These are phyloP conservation scores for Oligia latruncula DNA, from an alignment of 2,888 invertebrate genomes.

Conservation along the genomic window DNA sequence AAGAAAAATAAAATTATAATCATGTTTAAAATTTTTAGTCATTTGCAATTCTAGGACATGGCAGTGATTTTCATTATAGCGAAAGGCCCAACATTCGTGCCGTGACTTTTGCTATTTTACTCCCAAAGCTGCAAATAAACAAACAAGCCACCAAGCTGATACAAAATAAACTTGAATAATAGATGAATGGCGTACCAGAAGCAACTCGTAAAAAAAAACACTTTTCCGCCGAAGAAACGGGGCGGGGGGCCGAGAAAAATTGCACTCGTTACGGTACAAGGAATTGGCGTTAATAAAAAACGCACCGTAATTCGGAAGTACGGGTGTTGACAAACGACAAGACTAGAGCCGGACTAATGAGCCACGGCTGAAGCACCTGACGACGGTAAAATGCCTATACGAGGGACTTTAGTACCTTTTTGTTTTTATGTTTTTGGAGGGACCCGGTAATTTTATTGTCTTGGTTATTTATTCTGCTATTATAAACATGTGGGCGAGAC, in stretches of 20 bases:
- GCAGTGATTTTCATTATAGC: neutral
- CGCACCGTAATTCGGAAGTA: slow-evolving; percentile 77
- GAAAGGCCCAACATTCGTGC: neutral
- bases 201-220: slow-evolving; percentile 70
- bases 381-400: slow-evolving; percentile 77
- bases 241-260: slow-evolving; percentile 77
- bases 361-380: slow-evolving; percentile 82
- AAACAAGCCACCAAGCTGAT: slow-evolving; percentile 47
- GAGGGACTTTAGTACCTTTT: slow-evolving; percentile 69
- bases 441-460: slow-evolving; percentile 28
- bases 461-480: slow-evolving; percentile 34
- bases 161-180: slow-evolving; percentile 67
- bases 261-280: slow-evolving; percentile 82
- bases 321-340: slow-evolving; percentile 86
- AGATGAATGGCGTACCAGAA: slow-evolving; percentile 68
- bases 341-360: slow-evolving; percentile 83
- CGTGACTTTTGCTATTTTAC: neutral
- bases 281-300: slow-evolving; percentile 87
- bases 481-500: slow-evolving; percentile 13
- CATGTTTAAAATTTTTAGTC: neutral
- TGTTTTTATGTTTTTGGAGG: slow-evolving; percentile 67
- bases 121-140: slow-evolving; percentile 32
- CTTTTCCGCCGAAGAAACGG: slow-evolving; percentile 62
- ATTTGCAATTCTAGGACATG: neutral
- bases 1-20: neutral